A percentile compares a stretch with the other conserved stretches of the same genome.
phyloP scores from a whole-genome alignment of 2,888 invertebrate genomes.

The Apodemia hepburni region DNA sequence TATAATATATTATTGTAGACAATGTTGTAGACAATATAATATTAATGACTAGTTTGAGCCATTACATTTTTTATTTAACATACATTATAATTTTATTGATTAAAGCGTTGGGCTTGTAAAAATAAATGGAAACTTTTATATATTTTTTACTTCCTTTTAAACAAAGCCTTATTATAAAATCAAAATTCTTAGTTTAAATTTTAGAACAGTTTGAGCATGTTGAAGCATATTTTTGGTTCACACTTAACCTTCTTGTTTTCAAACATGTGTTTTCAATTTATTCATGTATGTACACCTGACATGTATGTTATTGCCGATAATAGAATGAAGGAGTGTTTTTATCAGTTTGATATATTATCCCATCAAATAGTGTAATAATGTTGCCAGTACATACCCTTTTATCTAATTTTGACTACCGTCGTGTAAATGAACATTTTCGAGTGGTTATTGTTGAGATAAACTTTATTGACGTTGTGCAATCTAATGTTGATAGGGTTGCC shows the following conservation, averaged over 20 bases:
- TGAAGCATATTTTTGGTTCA: not conserved
- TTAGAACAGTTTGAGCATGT: no score
- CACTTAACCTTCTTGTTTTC: conserved; percentile 15
- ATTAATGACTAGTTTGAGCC: no score
- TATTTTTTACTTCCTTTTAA: no score
- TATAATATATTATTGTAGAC: no score
- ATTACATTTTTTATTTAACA: no score
- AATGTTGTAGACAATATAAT: no score
- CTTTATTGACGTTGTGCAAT: conserved; percentile 56
- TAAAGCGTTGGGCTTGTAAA: no score
- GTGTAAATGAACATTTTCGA: conserved; percentile 59
- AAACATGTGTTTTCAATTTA: conserved; percentile 23
- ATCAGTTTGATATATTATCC: conserved; percentile 59
- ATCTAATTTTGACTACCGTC: conserved; percentile 51
- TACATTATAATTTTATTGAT: no score
- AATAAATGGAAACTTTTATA: no score
- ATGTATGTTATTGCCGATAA: conserved; percentile 23
- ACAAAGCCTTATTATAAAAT: no score
- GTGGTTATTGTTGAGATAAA: conserved; percentile 59
- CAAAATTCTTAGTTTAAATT: no score
- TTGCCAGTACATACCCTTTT: conserved; percentile 45
- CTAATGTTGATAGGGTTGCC: conserved; percentile 27
- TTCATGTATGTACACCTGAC: conserved; percentile 16
- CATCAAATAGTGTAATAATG: conserved; percentile 59
- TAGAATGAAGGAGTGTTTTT: conserved; percentile 37